These are phyloP conservation scores for Mycetomoellerius zeteki DNA, from an alignment of 1,140 invertebrate genomes.

Conservation along the genomic window DNA sequence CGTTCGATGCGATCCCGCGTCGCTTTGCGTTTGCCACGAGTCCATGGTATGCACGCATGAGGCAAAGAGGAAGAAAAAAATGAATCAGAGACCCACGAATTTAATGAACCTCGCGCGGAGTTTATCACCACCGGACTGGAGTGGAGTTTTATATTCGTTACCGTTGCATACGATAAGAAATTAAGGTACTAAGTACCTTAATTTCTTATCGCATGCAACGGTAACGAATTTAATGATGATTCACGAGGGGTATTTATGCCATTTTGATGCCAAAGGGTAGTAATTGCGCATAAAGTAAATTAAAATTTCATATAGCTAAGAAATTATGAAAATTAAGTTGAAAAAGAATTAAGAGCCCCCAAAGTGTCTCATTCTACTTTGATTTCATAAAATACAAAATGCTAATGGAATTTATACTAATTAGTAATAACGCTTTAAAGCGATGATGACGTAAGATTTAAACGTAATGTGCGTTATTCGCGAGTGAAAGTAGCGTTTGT, in stretches of 20 bases:
- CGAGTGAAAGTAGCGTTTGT: neutral
- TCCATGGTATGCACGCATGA: constrained; percentile 15
- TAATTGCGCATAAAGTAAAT: neutral
- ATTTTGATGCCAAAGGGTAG: neutral
- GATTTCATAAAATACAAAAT: neutral
- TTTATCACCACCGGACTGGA: constrained; percentile 27
- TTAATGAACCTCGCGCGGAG: constrained; percentile 40
- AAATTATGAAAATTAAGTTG: neutral
- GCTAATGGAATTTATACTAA: neutral
- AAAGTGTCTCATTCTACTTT: neutral
- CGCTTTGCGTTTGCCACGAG: neutral
- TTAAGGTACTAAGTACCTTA: too few relatives aligned
- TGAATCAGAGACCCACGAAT: constrained; percentile 24
- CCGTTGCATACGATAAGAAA: too few relatives aligned
- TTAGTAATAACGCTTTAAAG: neutral
- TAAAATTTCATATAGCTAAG: neutral
- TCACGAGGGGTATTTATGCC: neutral
- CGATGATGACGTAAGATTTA: neutral
- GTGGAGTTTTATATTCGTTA: neutral
- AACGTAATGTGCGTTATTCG: neutral
- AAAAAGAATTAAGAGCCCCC: neutral
- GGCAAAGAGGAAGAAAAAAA: constrained; percentile 1
- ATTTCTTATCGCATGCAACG: constrained; percentile 10
- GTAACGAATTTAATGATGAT: neutral
- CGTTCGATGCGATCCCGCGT: neutral